Conservation (phyloP, 2,888 invertebrate genomes). For the Yponomeuta cagnagella region DNA sequence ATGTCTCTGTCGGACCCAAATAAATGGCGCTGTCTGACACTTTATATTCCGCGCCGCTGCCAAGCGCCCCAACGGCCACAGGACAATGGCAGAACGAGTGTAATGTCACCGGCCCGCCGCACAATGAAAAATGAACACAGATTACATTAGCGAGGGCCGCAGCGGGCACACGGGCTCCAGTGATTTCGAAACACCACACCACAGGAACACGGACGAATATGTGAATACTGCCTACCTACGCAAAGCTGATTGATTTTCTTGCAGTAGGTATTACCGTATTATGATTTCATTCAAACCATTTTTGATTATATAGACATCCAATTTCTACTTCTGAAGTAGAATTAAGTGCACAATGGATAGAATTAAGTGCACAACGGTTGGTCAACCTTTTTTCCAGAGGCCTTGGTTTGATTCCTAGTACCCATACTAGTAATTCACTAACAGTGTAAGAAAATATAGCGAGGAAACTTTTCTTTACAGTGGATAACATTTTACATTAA, state of each 20-base stretch:
- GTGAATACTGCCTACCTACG: background rate
- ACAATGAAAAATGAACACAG: slow-evolving; percentile 29
- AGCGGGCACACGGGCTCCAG: slow-evolving; percentile 26
- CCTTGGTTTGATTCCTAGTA: no score
- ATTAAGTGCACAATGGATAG: no score
- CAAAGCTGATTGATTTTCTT: background rate
- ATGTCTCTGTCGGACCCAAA: background rate
- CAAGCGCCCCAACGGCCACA: slow-evolving; percentile 11
- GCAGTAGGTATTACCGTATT: background rate
- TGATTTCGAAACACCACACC: background rate
- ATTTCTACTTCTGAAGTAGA: no score
- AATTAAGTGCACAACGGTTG: no score
- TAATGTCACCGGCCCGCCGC: slow-evolving; percentile 17
- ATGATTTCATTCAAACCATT: no score
- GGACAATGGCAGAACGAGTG: slow-evolving; percentile 36
- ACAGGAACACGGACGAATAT: background rate
- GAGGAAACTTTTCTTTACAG: no score
- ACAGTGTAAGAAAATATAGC: no score
- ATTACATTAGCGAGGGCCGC: slow-evolving; percentile 34
- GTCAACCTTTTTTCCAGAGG: no score
- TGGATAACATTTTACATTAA: no score
- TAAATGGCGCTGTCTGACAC: slow-evolving; percentile 20
- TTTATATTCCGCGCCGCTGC: slow-evolving; percentile 40
- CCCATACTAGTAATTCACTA: no score
- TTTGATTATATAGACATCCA: no score